Base-by-base conservation (phyloP, 1,140 invertebrate species). In the Lineus longissimus region DNA sequence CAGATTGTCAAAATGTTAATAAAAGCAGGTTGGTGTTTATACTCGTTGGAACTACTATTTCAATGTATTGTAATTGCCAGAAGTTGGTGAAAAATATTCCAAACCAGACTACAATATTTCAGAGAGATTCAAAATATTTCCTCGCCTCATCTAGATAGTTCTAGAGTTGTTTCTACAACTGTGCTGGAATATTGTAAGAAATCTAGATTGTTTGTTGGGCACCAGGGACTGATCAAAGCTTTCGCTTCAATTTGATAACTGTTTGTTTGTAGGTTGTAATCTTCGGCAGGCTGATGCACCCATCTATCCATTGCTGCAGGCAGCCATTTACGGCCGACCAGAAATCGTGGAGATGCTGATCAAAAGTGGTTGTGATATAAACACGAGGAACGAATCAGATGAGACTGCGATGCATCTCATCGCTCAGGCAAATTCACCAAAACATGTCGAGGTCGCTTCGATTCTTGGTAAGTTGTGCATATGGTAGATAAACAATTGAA, bases 1-100 rank as follows among this genome's bases (percentile, higher is more conserved):
- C 62, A 63, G 31, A 61, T 60, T 57, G 62, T 63, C 15, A 63
- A 63, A 62, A 58, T 63, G n/a, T 31, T 63, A n/a, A 40, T 63
- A 13, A 63, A 63, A 62, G 62, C 62, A 25, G 62, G 62, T 41
- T 25, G 25, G 47, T 51, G 19, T 9, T 6, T n/a, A 7, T 51
- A 7, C 4, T 7, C 4, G 33, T 15, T 36, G 33, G 15, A 36
- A 15, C 6, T 36, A 36, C 33, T 36, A 36, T 36, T 36, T n/a
- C n/a, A n/a, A n/a, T n/a, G n/a, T n/a, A n/a, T n/a, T n/a, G n/a
- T n/a, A n/a, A n/a, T n/a, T n/a, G n/a, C n/a, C n/a, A n/a, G n/a
- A n/a, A n/a, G n/a, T n/a, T n/a, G n/a, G n/a, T n/a, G n/a, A n/a
- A n/a, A n/a, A n/a, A n/a, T n/a, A n/a, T n/a, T n/a, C n/a, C n/a